Evolutionary conservation across 2,113 vertebrate species (phyloP), one percentile per base, ranked within the genome.

Genomic region (Ictalurus punctatus): DNA sequence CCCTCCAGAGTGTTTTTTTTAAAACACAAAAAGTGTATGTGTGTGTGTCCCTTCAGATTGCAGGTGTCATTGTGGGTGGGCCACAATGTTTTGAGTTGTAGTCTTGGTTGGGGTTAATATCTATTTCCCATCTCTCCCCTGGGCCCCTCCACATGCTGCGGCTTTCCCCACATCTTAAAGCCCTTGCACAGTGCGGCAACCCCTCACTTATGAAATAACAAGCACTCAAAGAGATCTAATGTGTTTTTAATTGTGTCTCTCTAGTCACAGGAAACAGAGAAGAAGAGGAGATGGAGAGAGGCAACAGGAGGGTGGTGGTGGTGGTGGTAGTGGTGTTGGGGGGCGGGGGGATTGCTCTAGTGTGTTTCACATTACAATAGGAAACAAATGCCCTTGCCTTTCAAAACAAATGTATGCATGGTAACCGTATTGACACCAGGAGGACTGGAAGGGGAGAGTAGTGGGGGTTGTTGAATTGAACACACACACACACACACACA

Each of bases 181-280:
- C 82, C 82, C 86, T 67, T 89, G 83, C 58, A 69, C 79, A 71
- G 87, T 25, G 87, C 65, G 81, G 79, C 92, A 91, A 91, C 89
- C 78, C 91, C 92, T 90, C 94, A 94, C 93, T 96, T 96, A 96
- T 96, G 94, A 96, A 96, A 96, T 96, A 95, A 95, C 95, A 94
- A 96, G 95, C 91, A 94, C 95, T 96, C 90, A 93, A 95, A 95
- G 95, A 95, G 95, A 96, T 96, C 96, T 96, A 96, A 96, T 96
- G 94, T 95, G 95, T 94, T 94, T 95, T 95, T 95, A 95, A 96
- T 96, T 95, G 95, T 96, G 89, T 94, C 84, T 86, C 92, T 92
- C 92, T 92, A 86, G 93, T 93, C 92, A 95, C 93, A 95, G 94
- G 81, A 90, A 89, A 90, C 44, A 88, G 54, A 81, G 86, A 71